A percentile compares a stretch with the other conserved stretches of the same genome.
Conservation (phyloP, 1,140 invertebrate genomes). For the Conus ventricosus region DNA sequence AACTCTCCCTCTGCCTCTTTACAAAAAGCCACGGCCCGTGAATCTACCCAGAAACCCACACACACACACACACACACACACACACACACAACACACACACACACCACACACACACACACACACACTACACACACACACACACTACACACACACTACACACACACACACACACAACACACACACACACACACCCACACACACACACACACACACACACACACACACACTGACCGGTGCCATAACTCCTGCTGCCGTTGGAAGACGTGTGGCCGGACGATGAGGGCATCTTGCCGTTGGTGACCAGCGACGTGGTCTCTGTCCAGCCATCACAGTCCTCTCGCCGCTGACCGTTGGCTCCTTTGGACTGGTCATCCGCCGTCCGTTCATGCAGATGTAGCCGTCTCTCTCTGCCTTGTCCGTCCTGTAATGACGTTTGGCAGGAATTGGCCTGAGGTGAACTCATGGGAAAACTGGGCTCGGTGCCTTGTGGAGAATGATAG, state of each 20-base stretch:
- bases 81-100: too few relatives aligned
- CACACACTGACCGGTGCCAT: background rate
- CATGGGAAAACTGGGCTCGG: too few relatives aligned
- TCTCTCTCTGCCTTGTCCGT: background rate
- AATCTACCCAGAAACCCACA: too few relatives aligned
- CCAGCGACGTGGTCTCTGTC: conserved; percentile 18
- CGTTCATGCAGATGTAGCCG: background rate
- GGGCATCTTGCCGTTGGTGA: background rate
- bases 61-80: too few relatives aligned
- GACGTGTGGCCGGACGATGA: background rate
- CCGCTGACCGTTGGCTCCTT: background rate
- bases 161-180: too few relatives aligned
- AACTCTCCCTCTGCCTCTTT: too few relatives aligned
- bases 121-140: too few relatives aligned
- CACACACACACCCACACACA: background rate
- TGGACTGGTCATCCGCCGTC: background rate
- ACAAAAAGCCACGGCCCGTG: too few relatives aligned
- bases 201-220: background rate
- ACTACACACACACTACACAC: too few relatives aligned
- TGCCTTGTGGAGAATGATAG: too few relatives aligned
- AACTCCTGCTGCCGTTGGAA: background rate
- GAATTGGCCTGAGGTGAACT: too few relatives aligned
- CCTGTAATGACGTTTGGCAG: background rate
- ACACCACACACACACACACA: too few relatives aligned
- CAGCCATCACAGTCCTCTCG: background rate